phyloP scores from a whole-genome alignment of 2,888 invertebrate species.

The Andrena haemorrhoa region DNA sequence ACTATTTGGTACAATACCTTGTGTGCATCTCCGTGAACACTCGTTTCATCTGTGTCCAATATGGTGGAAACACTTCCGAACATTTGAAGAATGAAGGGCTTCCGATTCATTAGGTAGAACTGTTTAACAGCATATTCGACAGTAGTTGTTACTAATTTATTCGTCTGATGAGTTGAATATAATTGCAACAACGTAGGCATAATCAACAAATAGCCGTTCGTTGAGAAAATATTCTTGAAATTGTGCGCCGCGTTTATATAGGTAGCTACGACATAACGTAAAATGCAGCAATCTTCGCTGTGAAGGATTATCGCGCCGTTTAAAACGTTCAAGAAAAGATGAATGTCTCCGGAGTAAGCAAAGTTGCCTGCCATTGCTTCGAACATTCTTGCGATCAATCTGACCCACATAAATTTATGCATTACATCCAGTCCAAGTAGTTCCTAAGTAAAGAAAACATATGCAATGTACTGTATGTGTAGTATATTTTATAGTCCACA shows the following conservation, averaged over 20 bases:
- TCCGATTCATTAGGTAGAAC: conserved; percentile 98
- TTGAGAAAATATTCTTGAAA: conserved; percentile 99
- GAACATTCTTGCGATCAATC: conserved; percentile 97
- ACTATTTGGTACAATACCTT: conserved; percentile 87
- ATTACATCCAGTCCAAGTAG: conserved; percentile 96
- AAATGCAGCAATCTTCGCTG: conserved; percentile 97
- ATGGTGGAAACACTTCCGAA: conserved; percentile 99
- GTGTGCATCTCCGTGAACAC: conserved; percentile 95
- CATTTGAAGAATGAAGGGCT: conserved; percentile 99
- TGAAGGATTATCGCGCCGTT: conserved; percentile 98
- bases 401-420: conserved; percentile 99
- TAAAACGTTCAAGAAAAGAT: conserved; percentile 98
- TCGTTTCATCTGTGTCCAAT: conserved; percentile 95
- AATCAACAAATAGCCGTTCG: conserved; percentile 97
- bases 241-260: conserved; percentile 99
- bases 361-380: conserved; percentile 99
- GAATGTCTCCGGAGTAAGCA: conserved; percentile 98
- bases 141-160: conserved; percentile 96
- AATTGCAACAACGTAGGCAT: conserved; percentile 99
- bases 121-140: conserved; percentile 99
- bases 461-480: neutral
- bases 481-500: too few species aligned
- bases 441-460: conserved; percentile 86
- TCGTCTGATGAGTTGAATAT: conserved; percentile 99
- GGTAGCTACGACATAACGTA: conserved; percentile 98